These are phyloP conservation scores for Trissolcus brochymenae DNA, from an alignment of 2,888 invertebrate genomes.

Conservation along the genomic window DNA sequence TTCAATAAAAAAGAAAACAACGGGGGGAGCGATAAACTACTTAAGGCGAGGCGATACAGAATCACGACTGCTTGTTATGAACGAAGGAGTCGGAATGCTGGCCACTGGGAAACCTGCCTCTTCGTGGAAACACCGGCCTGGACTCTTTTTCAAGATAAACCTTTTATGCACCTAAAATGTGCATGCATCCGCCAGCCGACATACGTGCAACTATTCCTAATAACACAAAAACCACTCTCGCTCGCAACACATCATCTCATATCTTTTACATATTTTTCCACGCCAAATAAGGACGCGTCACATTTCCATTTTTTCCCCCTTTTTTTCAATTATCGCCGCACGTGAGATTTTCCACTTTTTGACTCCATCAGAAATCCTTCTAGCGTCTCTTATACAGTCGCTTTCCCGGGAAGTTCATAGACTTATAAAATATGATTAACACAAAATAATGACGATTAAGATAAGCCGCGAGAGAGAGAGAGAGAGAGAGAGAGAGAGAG, in stretches of 20 bases:
- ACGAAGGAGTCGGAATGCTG: conserved; percentile 49
- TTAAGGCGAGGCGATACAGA: conserved; percentile 65
- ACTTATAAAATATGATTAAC: no score
- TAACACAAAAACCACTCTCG: conserved; percentile 20
- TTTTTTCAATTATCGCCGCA: no score
- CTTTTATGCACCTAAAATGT: conserved; percentile 47
- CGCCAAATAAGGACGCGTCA: conserved; percentile 4
- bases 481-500: no score
- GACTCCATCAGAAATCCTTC: no score
- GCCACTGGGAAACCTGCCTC: conserved; percentile 42
- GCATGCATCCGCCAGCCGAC: conserved; percentile 37
- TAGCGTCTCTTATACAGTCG: conserved; percentile 1
- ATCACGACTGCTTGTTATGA: conserved; percentile 46
- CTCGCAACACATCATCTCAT: conserved; percentile 13
- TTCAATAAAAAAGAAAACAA: conserved; percentile 72
- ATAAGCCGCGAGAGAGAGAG: no score
- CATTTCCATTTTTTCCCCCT: no score
- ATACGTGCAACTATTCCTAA: conserved; percentile 47
- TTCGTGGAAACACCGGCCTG: conserved; percentile 45
- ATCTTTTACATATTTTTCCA: conserved; percentile 20
- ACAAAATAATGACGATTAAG: no score
- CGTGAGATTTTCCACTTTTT: no score
- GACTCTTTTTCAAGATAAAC: conserved; percentile 43
- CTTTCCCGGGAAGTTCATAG: no score
- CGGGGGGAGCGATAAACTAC: conserved; percentile 72